These are phyloP conservation scores for Rhopilema esculentum DNA, from an alignment of 30 jellyfish, hydroid and myxozoan genomes.

Conservation along the genomic window DNA sequence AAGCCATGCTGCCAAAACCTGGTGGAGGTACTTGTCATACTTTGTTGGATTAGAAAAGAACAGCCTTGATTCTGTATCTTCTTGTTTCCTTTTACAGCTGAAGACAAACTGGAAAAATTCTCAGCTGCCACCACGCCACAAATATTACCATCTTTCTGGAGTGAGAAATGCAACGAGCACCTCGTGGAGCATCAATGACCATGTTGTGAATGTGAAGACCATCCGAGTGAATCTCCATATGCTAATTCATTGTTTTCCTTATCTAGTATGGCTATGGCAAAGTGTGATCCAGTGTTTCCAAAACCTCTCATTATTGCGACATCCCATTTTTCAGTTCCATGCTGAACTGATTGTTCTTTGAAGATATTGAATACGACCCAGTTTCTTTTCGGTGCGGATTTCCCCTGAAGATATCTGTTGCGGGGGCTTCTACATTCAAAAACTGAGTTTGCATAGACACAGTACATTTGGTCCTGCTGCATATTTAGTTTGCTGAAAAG, in stretches of 20 bases:
- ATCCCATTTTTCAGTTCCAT: background rate
- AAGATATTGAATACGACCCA: background rate
- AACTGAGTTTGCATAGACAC: no score
- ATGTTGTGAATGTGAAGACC: background rate
- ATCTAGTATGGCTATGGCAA: background rate
- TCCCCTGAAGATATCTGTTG: background rate
- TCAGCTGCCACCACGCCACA: background rate
- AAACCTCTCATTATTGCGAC: background rate
- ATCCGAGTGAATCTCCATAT: background rate
- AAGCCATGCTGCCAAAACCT: constrained; percentile 10
- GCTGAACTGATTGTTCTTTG: background rate
- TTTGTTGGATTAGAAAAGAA: constrained; percentile 4
- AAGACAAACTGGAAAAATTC: background rate
- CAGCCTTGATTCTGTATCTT: background rate
- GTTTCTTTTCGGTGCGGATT: background rate
- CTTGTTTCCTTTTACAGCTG: background rate
- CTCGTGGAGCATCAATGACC: constrained; percentile 13
- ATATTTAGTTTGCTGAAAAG: background rate
- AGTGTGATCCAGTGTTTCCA: background rate
- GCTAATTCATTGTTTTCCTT: background rate
- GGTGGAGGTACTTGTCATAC: constrained; percentile 7
- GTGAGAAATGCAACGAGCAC: constrained; percentile 17
- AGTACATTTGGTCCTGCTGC: no score
- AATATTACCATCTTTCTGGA: background rate
- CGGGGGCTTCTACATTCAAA: no score